A percentile compares a stretch with the other conserved stretches of the same genome.
Conservation (phyloP, 2,797 vertebrate species). For the Erethizon dorsatum region DNA sequence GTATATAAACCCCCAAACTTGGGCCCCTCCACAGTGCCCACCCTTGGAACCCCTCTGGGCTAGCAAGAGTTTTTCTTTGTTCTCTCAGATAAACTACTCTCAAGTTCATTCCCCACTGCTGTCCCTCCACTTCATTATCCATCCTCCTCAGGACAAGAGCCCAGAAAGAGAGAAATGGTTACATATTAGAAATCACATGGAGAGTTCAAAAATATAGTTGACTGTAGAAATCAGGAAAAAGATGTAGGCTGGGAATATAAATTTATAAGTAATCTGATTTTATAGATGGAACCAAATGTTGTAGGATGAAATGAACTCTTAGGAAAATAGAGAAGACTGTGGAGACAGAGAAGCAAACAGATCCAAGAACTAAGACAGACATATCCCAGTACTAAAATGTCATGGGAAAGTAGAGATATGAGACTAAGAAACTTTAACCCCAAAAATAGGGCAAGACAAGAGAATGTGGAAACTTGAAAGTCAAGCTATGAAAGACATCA, state of each 20-base stretch:
- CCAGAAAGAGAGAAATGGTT: neutral
- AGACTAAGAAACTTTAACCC: neutral
- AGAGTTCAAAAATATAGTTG: neutral
- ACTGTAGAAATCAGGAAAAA: neutral
- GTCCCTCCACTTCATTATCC: neutral
- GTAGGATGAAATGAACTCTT: neutral
- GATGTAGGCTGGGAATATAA: neutral
- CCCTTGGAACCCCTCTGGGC: neutral
- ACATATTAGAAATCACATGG: neutral
- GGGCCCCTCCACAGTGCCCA: neutral
- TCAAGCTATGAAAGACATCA: neutral
- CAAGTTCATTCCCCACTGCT: neutral
- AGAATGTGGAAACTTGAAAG: neutral
- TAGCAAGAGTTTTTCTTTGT: neutral
- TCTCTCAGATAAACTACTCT: neutral
- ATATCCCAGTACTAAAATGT: neutral
- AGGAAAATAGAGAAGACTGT: neutral
- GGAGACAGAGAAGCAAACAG: neutral
- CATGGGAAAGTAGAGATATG: neutral
- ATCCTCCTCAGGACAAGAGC: neutral
- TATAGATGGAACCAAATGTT: neutral
- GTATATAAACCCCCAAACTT: neutral
- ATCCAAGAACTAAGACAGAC: neutral
- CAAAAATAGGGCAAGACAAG: neutral
- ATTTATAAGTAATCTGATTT: neutral